phyloP scores from a whole-genome alignment of 35 echinoderm and acorn worm species.

The Ptychodera flava region DNA sequence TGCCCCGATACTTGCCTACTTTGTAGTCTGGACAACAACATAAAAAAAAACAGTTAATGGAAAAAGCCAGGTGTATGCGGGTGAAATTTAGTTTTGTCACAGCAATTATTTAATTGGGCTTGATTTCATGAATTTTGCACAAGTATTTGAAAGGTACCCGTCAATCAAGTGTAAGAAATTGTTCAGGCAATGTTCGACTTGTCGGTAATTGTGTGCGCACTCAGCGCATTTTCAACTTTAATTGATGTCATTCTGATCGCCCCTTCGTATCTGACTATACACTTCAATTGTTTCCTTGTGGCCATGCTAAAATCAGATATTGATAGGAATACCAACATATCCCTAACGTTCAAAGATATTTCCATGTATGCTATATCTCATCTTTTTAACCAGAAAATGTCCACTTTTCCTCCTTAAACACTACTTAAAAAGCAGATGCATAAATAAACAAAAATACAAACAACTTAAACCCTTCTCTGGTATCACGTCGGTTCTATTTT shows the following conservation, averaged over 20 bases:
- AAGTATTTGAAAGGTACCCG: background rate
- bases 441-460: too few species aligned
- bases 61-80: background rate
- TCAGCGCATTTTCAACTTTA: background rate
- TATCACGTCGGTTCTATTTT: too few species aligned
- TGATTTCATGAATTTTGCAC: conserved; percentile 1
- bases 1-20: background rate
- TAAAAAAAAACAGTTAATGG: background rate
- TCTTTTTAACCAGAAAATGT: too few species aligned
- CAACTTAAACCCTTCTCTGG: too few species aligned
- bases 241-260: background rate
- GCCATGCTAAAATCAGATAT: background rate
- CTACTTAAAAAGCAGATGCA: too few species aligned
- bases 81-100: background rate
- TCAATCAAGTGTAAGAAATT: background rate
- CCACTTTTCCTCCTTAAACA: too few species aligned
- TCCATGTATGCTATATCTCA: too few species aligned
- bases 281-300: background rate
- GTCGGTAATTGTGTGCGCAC: background rate
- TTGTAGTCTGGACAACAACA: background rate
- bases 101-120: background rate
- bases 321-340: background rate
- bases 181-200: background rate
- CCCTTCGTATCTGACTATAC: background rate
- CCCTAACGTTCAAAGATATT: too few species aligned